Evolutionary conservation across 2,113 vertebrate species (phyloP), one percentile per base, ranked within the genome.

Genomic region (Cololabis saira): DNA sequence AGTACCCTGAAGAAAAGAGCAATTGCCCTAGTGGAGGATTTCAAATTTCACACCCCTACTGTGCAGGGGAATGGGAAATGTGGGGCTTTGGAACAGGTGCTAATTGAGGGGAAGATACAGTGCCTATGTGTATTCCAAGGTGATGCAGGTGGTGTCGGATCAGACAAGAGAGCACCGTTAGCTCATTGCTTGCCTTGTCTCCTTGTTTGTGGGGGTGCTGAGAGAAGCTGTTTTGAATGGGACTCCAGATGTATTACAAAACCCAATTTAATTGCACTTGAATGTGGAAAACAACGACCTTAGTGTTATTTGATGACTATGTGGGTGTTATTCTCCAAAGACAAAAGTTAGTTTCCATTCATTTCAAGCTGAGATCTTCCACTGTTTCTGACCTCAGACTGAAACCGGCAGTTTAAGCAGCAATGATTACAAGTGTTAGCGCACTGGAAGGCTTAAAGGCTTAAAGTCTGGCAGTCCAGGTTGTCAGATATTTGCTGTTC

Each of bases 81-180:
- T 60, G 55, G 54, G 57, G 68, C 62, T 74, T 74, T 80, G 82
- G 82, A 81, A 43, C 60, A 84, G 78, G 68, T 81, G 81, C 78
- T 92, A 92, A 90, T 92, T 92, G 84, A 81, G 71, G 76, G 82
- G 76, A 82, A 52, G 61, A 70, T 52, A 42, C 72, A 65, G 64
- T 56, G 78, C 68, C 71, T 78, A 54, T 78, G 43, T 71, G 72
- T 64, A 27, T 21, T 84, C 67, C 78, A 62, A 55, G 57, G 53
- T 22, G 27, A 78, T 62, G 75, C 67, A 47, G 17, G 79, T 56
- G 50, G 47, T 61, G 86, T 81, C 71, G 75, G 74, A 84, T 45
- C 3, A 56, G 50, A 59, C 49, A 12, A 61, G 61, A 69, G 24
- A 24, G 49, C 71, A 49, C 62, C 12, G 17, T 62, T 54, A 60